Evolutionary conservation across 2,888 invertebrate genomes (phyloP).

Genomic region (Microctonus hyperodae): DNA sequence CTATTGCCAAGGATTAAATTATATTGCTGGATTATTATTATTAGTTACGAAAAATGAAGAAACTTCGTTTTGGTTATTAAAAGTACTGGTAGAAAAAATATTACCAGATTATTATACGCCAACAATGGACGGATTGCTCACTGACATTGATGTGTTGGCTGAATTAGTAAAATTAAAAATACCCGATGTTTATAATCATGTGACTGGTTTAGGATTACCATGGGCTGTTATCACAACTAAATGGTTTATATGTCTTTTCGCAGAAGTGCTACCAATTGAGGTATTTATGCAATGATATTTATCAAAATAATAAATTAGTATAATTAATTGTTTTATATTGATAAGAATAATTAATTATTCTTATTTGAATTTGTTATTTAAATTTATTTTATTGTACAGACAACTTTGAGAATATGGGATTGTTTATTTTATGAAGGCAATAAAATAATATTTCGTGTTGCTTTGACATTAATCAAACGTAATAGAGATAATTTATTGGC

Average conservation of each 20-base stretch:
- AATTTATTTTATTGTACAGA: conserved; percentile 64
- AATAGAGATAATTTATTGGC: conserved; percentile 76
- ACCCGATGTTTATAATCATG: conserved; percentile 82
- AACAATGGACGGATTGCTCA: conserved; percentile 88
- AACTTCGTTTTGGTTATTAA: conserved; percentile 90
- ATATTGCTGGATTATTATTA: conserved; percentile 86
- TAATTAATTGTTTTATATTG: conserved; percentile 16
- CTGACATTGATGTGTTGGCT: conserved; percentile 88
- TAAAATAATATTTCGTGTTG: conserved; percentile 90
- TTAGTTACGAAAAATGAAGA: conserved; percentile 90
- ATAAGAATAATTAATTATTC: too few relatives aligned
- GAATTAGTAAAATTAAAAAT: conserved; percentile 84
- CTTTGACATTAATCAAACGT: conserved; percentile 80
- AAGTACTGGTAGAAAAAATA: conserved; percentile 85
- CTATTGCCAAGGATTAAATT: conserved; percentile 94
- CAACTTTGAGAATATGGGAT: conserved; percentile 94
- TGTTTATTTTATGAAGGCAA: conserved; percentile 94
- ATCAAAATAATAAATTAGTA: conserved; percentile 20
- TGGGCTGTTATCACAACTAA: conserved; percentile 93
- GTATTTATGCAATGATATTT: conserved; percentile 54
- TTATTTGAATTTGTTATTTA: background rate
- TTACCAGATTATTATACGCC: conserved; percentile 88
- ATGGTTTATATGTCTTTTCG: conserved; percentile 95
- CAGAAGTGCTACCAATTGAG: conserved; percentile 92
- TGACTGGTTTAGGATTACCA: conserved; percentile 81